A percentile compares a stretch with the other conserved stretches of the same genome.
phyloP scores from a whole-genome alignment of 2,113 vertebrate species.

The Salminus brasiliensis region DNA sequence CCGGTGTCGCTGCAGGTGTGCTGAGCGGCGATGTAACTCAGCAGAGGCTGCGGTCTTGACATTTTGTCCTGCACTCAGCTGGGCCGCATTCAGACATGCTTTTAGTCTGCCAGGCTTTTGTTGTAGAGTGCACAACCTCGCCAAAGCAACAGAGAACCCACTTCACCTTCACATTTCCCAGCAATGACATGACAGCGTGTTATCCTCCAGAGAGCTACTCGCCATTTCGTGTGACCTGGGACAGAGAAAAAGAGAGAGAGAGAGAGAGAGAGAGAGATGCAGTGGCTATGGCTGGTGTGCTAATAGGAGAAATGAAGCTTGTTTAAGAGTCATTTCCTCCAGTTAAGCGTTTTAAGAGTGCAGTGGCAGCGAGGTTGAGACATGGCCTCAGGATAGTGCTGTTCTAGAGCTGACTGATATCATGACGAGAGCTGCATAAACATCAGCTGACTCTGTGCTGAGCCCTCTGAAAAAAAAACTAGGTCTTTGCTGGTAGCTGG shows the following conservation, averaged over 20 bases:
- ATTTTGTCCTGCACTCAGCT: neutral
- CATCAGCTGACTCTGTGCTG: neutral
- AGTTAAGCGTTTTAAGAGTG: neutral
- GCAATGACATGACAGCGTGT: neutral
- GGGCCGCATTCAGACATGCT: neutral
- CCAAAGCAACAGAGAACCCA: neutral
- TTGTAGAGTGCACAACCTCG: neutral
- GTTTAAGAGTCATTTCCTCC: neutral
- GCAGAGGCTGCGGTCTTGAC: neutral
- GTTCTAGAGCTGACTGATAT: neutral
- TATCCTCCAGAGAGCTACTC: constrained; percentile 11
- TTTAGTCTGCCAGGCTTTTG: neutral
- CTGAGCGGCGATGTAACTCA: neutral
- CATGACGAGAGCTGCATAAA: neutral
- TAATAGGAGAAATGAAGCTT: neutral
- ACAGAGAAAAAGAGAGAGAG: neutral
- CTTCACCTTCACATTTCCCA: constrained; percentile 16
- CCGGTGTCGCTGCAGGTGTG: neutral
- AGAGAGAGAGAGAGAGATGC: constrained; percentile 4
- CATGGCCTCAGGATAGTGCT: neutral
- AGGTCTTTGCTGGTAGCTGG: no score
- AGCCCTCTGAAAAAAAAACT: neutral
- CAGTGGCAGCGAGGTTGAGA: neutral
- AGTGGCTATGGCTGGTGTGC: neutral
- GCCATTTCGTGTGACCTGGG: constrained; percentile 17